phyloP scores from a whole-genome alignment of 2,113 vertebrate species.

The Ranitomeya variabilis region DNA sequence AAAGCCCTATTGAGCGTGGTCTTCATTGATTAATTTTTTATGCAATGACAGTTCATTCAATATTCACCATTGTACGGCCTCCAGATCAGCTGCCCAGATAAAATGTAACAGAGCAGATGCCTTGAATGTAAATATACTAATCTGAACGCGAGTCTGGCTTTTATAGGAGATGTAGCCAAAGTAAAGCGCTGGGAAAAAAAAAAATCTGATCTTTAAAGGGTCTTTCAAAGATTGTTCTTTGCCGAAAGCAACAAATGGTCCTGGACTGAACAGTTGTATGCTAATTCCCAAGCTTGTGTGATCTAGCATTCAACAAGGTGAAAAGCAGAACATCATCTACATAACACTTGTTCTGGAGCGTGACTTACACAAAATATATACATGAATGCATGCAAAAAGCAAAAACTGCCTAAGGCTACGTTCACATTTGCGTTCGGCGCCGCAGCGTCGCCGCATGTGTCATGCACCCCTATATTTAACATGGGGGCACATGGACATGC shows the following conservation, averaged over 20 bases:
- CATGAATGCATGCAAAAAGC: background rate
- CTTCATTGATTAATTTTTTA: constrained; percentile 50
- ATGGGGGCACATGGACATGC: no score
- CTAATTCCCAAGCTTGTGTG: constrained; percentile 29
- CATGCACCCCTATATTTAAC: no score
- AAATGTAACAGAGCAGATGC: constrained; percentile 10
- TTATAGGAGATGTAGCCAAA: background rate
- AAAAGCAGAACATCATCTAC: constrained; percentile 26
- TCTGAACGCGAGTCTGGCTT: background rate
- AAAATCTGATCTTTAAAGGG: constrained; percentile 39
- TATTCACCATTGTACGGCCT: constrained; percentile 15
- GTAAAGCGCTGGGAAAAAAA: constrained; percentile 3
- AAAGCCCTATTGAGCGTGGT: constrained; percentile 40
- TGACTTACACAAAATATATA: constrained; percentile 2
- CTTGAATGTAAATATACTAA: constrained; percentile 9
- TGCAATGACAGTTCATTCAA: constrained; percentile 45
- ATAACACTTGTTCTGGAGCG: background rate
- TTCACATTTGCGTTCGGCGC: no score
- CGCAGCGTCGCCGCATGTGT: no score
- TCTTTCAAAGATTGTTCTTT: background rate
- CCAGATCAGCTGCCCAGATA: constrained; percentile 40
- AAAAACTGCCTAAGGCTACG: background rate
- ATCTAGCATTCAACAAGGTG: constrained; percentile 20
- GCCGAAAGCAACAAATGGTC: constrained; percentile 31
- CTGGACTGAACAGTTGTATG: constrained; percentile 50